phyloP scores from a whole-genome alignment of 2,797 vertebrate genomes.

The Lithobates sylvaticus region DNA sequence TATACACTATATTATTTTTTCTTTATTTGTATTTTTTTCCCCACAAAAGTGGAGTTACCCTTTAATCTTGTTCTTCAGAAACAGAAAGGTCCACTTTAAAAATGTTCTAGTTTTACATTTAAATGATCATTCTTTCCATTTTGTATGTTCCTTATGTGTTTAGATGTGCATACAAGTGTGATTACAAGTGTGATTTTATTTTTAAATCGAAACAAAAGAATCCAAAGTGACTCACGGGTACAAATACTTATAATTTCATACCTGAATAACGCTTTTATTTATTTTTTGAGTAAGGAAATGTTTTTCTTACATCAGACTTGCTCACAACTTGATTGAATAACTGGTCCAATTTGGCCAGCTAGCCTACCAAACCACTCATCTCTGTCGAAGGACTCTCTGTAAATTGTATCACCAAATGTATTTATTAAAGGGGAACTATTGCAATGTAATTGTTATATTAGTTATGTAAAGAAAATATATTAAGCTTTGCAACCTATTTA shows the following conservation, averaged over 20 bases:
- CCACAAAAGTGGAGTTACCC: too few relatives aligned
- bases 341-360: neutral
- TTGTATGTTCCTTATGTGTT: too few relatives aligned
- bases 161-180: too few relatives aligned
- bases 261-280: neutral
- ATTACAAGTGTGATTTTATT: neutral
- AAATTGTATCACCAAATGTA: constrained; percentile 18
- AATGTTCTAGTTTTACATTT: too few relatives aligned
- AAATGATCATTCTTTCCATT: too few relatives aligned
- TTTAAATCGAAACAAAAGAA: neutral
- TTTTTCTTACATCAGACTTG: too few relatives aligned
- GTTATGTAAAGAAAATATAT: neutral
- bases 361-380: neutral
- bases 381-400: neutral
- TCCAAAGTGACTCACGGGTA: neutral
- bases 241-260: neutral
- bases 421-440: constrained; percentile 45
- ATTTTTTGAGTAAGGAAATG: neutral
- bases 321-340: neutral
- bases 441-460: constrained; percentile 22
- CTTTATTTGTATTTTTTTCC: too few relatives aligned
- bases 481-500: constrained; percentile 21
- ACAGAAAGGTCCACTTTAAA: too few relatives aligned
- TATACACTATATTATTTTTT: too few relatives aligned
- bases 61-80: too few relatives aligned